Evolutionary conservation across 2,888 invertebrate genomes (phyloP).

Genomic region (Eudemis profundana): DNA sequence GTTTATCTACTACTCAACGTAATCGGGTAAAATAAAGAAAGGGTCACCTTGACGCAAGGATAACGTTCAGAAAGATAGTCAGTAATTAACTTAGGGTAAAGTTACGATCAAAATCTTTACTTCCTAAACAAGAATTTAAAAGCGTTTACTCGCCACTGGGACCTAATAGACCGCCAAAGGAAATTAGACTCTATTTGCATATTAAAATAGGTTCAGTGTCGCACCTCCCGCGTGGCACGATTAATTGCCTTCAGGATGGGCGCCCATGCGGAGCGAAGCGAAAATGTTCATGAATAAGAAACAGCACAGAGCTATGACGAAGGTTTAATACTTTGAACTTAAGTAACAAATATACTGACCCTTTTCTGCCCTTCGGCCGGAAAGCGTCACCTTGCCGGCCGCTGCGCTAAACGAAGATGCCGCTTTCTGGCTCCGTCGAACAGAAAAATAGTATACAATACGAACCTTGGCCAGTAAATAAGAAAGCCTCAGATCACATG

Average conservation of each 20-base stretch:
- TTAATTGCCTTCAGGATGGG: constrained; percentile 69
- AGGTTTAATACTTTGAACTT: constrained; percentile 15
- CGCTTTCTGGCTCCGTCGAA: too few species aligned
- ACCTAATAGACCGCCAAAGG: constrained; percentile 20
- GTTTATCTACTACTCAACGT: neutral
- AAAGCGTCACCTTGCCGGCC: too few species aligned
- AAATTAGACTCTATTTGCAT: constrained; percentile 40
- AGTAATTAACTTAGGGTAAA: constrained; percentile 13
- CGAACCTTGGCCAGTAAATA: too few species aligned
- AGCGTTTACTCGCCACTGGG: constrained; percentile 1
- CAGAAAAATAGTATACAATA: too few species aligned
- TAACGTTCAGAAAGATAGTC: constrained; percentile 7
- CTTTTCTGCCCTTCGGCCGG: too few species aligned
- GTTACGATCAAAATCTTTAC: constrained; percentile 65
- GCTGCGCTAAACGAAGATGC: too few species aligned
- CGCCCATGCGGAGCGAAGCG: constrained; percentile 63
- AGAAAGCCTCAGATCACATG: too few species aligned
- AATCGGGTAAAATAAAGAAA: constrained; percentile 1
- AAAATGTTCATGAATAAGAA: constrained; percentile 48
- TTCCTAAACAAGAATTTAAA: constrained; percentile 30
- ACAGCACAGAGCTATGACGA: constrained; percentile 20
- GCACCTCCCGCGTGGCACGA: constrained; percentile 69
- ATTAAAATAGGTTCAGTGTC: constrained; percentile 60
- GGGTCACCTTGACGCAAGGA: constrained; percentile 5
- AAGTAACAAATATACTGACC: neutral